A percentile compares a stretch with the other conserved stretches of the same genome.
phyloP scores from a whole-genome alignment of 2,113 vertebrate genomes.

The Ursus arctos region DNA sequence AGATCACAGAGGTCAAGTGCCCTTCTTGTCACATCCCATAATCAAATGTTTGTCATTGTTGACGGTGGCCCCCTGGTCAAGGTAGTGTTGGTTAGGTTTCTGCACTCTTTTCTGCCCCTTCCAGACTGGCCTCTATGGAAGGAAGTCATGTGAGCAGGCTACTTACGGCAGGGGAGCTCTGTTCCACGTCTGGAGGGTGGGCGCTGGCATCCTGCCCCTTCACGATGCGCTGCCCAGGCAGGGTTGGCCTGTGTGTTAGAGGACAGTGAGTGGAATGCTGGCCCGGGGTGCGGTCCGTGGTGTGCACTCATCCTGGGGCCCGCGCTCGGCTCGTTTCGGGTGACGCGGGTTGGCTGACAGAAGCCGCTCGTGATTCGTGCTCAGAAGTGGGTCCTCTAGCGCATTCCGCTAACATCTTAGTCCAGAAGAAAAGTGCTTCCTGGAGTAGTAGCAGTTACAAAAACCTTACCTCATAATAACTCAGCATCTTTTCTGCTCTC shows the following conservation, averaged over 20 bases:
- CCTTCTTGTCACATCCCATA: neutral
- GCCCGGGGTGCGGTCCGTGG: too few relatives aligned
- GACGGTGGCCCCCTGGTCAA: rapidly evolving
- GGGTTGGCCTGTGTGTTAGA: neutral
- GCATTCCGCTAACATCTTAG: neutral
- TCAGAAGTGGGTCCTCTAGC: neutral
- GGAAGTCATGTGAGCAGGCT: neutral
- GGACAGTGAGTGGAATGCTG: neutral
- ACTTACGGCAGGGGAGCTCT: rapidly evolving
- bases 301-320: too few relatives aligned
- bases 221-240: rapidly evolving
- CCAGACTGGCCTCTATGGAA: neutral
- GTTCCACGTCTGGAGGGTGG: neutral
- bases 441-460: neutral
- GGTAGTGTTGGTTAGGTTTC: rapidly evolving
- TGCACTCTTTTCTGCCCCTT: neutral
- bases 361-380: rapidly evolving
- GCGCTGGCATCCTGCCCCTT: neutral
- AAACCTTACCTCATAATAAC: neutral
- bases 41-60: neutral
- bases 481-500: neutral
- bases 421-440: neutral
- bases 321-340: rapidly evolving
- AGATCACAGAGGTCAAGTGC: neutral
- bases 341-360: rapidly evolving